Percentiles rank a stretch among this genome's conserved stretches.
Evolutionary conservation across 2,888 invertebrate species (phyloP).

Genomic region (Lasioglossum pauxillum): DNA sequence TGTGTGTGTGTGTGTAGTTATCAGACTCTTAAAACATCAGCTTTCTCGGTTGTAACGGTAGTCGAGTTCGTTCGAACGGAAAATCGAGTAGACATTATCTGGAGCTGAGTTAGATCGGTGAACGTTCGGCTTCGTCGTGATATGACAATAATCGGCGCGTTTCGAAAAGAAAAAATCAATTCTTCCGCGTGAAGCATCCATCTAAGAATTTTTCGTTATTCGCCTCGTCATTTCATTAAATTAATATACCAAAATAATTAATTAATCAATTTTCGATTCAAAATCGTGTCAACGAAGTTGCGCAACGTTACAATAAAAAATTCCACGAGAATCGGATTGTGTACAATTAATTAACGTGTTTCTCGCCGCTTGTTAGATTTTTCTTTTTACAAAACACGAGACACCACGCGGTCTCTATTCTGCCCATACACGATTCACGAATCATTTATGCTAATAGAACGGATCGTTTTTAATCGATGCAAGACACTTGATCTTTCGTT

Average conservation of each 20-base stretch:
- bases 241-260: not conserved
- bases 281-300: conserved; percentile 24
- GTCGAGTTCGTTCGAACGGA: conserved; percentile 11
- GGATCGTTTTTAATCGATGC: conserved; percentile 43
- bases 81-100: conserved; percentile 59
- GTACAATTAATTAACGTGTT: conserved; percentile 26
- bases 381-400: conserved; percentile 46
- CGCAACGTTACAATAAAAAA: conserved; percentile 15
- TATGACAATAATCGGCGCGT: conserved; percentile 34
- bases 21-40: conserved; percentile 45
- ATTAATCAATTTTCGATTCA: not conserved
- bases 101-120: conserved; percentile 56
- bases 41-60: conserved; percentile 60
- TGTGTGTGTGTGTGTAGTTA: not conserved
- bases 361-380: not conserved
- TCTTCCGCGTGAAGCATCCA: conserved; percentile 8
- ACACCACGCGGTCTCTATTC: conserved; percentile 42
- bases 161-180: conserved; percentile 28
- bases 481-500: conserved; percentile 53
- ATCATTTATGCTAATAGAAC: conserved; percentile 55
- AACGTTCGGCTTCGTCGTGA: conserved; percentile 27
- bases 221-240: not conserved
- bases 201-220: not conserved
- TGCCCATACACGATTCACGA: conserved; percentile 52
- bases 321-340: conserved; percentile 47